Conservation (phyloP, 2,797 vertebrate species). For the Coilia nasus region DNA sequence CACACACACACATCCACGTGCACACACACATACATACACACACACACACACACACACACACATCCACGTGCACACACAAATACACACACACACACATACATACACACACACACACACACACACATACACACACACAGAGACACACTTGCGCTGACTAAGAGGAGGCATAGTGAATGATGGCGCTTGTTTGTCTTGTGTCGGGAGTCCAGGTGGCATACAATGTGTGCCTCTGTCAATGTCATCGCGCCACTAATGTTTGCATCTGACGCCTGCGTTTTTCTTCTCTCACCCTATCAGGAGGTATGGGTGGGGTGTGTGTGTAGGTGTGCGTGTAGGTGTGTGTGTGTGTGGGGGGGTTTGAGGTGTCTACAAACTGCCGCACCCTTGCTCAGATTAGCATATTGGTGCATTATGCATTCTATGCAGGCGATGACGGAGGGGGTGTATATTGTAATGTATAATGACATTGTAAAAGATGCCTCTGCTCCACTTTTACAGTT, state of each 20-base stretch:
- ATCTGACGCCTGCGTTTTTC: slow-evolving; percentile 25
- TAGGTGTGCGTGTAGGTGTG: slow-evolving; percentile 15
- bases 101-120: neutral
- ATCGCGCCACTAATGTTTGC: slow-evolving; percentile 51
- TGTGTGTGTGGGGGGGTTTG: neutral
- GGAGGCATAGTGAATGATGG: slow-evolving; percentile 43
- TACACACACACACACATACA: too few relatives aligned
- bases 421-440: neutral
- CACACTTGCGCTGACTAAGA: neutral
- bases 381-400: neutral
- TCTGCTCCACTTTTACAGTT: neutral
- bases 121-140: slow-evolving; percentile 50
- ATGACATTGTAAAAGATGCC: neutral
- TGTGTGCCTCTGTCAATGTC: slow-evolving; percentile 56
- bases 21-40: slow-evolving; percentile 29
- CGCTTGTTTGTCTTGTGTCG: slow-evolving; percentile 58
- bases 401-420: neutral
- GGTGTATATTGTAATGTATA: neutral
- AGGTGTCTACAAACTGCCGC: neutral
- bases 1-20: too few relatives aligned
- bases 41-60: slow-evolving; percentile 45
- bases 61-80: too few relatives aligned
- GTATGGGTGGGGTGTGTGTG: too few relatives aligned
- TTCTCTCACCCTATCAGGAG: neutral
- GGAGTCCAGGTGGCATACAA: slow-evolving; percentile 56